Conservation (phyloP, 1,140 invertebrate species). For the Cydia strobilella region DNA sequence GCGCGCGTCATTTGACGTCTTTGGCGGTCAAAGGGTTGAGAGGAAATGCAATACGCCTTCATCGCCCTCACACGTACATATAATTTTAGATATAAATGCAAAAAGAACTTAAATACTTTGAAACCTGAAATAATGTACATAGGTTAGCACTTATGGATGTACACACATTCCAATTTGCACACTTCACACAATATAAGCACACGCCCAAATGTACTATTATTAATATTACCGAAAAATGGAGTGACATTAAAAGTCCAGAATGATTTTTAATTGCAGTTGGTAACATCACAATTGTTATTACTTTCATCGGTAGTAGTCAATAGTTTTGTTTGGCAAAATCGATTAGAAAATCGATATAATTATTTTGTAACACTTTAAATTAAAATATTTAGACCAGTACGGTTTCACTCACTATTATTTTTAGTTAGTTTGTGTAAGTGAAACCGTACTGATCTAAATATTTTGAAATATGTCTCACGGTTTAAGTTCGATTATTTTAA, state of each 20-base stretch:
- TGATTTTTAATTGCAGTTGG: not conserved
- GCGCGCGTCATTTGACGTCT: no score
- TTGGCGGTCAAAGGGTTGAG: no score
- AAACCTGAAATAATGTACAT: not conserved
- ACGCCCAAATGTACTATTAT: not conserved
- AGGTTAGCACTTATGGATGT: not conserved
- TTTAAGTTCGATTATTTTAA: no score
- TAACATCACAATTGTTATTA: no score
- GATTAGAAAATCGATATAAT: no score
- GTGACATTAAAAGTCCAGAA: not conserved
- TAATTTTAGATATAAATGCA: conserved; percentile 5
- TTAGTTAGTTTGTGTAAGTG: no score
- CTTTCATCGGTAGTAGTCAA: not conserved
- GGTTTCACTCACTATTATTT: no score
- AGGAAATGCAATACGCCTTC: not conserved
- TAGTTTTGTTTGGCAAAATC: not conserved
- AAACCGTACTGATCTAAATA: no score
- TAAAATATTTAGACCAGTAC: no score
- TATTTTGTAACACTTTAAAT: no score
- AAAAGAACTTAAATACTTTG: not conserved
- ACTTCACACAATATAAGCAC: not conserved
- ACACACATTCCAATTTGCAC: not conserved
- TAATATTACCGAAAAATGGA: not conserved
- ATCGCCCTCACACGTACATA: not conserved
- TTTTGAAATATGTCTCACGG: no score